phyloP scores from a whole-genome alignment of 2,888 invertebrate genomes.

The Drosophila putrida region DNA sequence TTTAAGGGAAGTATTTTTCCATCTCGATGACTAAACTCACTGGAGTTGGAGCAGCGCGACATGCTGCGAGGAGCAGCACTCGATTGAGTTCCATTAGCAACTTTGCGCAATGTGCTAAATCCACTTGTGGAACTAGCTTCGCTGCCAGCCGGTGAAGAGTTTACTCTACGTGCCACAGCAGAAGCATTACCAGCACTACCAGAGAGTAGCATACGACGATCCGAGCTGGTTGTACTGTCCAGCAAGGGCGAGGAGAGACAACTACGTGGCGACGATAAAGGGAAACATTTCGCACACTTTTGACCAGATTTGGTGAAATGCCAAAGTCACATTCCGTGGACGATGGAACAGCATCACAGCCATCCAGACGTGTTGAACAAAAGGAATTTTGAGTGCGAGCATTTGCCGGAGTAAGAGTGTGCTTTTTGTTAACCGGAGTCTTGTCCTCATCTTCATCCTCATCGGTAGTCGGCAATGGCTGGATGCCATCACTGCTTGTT shows the following conservation, averaged over 20 bases:
- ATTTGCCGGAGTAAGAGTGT: not conserved
- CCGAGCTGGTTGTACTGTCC: constrained; percentile 79
- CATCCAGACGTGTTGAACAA: constrained; percentile 79
- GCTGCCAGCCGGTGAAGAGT: constrained; percentile 75
- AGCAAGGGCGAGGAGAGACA: constrained; percentile 73
- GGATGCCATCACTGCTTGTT: constrained; percentile 58
- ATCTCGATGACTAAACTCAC: constrained; percentile 84
- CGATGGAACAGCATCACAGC: constrained; percentile 54
- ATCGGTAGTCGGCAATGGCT: constrained; percentile 50
- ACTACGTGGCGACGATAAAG: constrained; percentile 77
- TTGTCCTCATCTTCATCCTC: constrained; percentile 50
- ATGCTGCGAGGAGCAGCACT: constrained; percentile 66
- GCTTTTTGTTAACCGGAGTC: constrained; percentile 69
- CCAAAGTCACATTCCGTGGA: constrained; percentile 63
- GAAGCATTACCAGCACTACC: constrained; percentile 23
- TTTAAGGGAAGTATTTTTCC: constrained; percentile 86
- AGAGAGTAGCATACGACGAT: constrained; percentile 61
- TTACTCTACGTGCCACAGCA: constrained; percentile 41
- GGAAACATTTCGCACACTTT: constrained; percentile 61
- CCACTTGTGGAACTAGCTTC: constrained; percentile 64
- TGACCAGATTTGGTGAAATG: constrained; percentile 71
- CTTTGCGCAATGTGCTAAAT: constrained; percentile 42
- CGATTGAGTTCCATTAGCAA: constrained; percentile 19
- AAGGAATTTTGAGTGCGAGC: constrained; percentile 62
- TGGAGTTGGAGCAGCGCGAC: constrained; percentile 83